A percentile compares a stretch with the other conserved stretches of the same genome.
phyloP scores from a whole-genome alignment of 2,888 invertebrate species.

The Andricus curvator region DNA sequence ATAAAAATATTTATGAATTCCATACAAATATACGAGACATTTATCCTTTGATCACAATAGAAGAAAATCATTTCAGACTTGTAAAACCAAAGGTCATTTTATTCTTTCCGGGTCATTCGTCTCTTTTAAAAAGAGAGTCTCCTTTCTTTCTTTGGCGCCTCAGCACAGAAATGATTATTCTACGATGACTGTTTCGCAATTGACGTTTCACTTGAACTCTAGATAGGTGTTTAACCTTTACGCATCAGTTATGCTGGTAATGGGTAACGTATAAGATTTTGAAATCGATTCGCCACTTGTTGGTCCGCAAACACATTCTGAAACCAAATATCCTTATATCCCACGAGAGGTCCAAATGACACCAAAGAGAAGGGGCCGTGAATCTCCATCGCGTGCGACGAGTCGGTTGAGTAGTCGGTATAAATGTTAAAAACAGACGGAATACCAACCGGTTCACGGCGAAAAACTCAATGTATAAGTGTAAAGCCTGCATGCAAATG shows the following conservation, averaged over 20 bases:
- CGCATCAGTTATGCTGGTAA: neutral
- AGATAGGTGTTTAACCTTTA: conserved; percentile 4
- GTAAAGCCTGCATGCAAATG: conserved; percentile 63
- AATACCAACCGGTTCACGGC: conserved; percentile 67
- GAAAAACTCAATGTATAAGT: conserved; percentile 60
- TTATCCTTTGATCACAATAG: neutral
- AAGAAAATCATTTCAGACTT: neutral
- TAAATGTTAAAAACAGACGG: conserved; percentile 71
- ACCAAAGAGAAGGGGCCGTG: conserved; percentile 37
- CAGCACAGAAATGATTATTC: neutral
- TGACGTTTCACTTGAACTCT: conserved; percentile 14
- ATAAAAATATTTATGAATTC: neutral
- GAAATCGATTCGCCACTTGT: conserved; percentile 9
- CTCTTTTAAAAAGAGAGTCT: neutral
- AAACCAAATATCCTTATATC: conserved; percentile 61
- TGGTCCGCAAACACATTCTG: conserved; percentile 30
- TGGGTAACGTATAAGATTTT: neutral
- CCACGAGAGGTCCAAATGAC: conserved; percentile 61
- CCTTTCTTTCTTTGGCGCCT: neutral
- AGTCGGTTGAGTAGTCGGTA: conserved; percentile 65
- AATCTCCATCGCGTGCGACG: conserved; percentile 64
- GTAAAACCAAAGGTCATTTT: neutral
- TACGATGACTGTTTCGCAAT: neutral
- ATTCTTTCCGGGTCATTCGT: neutral
- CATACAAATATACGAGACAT: neutral